Base-by-base conservation (phyloP, 1,140 invertebrate species). In the Pseudomyrmex pallidus region DNA sequence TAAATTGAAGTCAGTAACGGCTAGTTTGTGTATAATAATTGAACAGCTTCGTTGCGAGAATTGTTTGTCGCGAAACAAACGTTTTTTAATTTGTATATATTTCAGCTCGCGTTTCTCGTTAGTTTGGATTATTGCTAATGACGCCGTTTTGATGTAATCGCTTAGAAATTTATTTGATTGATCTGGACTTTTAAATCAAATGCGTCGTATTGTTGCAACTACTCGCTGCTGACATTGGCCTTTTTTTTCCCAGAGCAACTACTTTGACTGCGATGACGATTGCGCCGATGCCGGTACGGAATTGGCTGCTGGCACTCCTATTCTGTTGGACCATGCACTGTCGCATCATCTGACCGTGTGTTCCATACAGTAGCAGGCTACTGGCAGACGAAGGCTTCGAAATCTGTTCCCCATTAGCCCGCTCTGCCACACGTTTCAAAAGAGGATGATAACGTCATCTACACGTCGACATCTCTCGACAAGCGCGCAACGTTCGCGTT, bases 221-320 rank as follows among this genome's bases (percentile, higher is more conserved):
- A 82, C n/a, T 13, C 3, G 12, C 57, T 83, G 74, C 66, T 59
- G 9, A 84, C 56, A 50, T 52, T 13, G 4, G 15, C 13, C 50
- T 0, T 56, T 22, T 52, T 59, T 57, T 5, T 86, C 91, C 3
- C 92, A 95, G 95, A 94, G 94, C 77, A 94, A 94, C 74, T 95
- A 95, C 80, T 95, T 95, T 83, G 93, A 95, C 84, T 95, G 91
- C 85, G 94, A 95, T 8, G 94, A 95, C 74, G 94, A 94, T 70
- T 94, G 92, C 46, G 92, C 92, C 15, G 94, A 95, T 56, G 90
- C 94, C 15, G 93, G 94, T 85, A 89, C 94, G 64, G 94, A 95
- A 89, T 88, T 95, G 86, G 95, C 95, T 83, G 95, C 95, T 15
- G 95, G 95, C 25, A 95, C 94, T 17, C 94, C 95, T 4, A 92